Base-by-base conservation (phyloP, 1,140 invertebrate species). In the Camponotus floridanus region DNA sequence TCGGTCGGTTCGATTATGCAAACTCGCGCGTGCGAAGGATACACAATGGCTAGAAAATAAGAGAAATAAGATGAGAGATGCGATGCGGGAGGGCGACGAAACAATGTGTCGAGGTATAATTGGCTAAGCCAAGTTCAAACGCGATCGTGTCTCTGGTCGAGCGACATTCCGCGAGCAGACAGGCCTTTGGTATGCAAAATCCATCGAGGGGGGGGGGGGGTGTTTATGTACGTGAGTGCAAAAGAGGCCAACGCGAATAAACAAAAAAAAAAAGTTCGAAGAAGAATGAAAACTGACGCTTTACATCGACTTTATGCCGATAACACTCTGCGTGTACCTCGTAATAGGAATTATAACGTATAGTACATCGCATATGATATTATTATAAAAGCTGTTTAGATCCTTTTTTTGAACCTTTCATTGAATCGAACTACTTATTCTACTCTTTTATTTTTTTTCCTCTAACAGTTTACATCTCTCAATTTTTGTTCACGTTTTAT, bases 81-180 rank as follows among this genome's bases (percentile, higher is more conserved):
- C 21, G 59, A 26, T 11, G 31, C 2, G 31, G 79, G 39, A 73
- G 51, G 55, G n/a, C 68, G 15, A 83, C 13, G 79, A 26, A 73
- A 45, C 68, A 61, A 18, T 45, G 36, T 81, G 79, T 81, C 76
- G 81, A 21, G 18, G 61, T 84, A 86, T 90, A 91, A 91, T 91
- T 91, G 87, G 80, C 80, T 76, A 67, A 89, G 86, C 71, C 88
- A 86, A 87, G 84, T 90, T 91, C 85, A 91, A 88, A 87, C 87
- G 48, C 48, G 79, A 65, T 70, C 70, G 76, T 76, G 73, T 84
- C 65, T 78, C 61, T 81, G 71, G 85, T 78, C 67, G 79, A 13
- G 48, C 70, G 80, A 85, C 84, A 80, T 78, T 91, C 83, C 86
- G 8, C 57, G 86, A 79, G 55, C 68, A 45, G 57, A 73, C 76